A percentile compares a stretch with the other conserved stretches of the same genome.
Conservation (phyloP, 2,797 vertebrate species). For the Diplodus sargus region DNA sequence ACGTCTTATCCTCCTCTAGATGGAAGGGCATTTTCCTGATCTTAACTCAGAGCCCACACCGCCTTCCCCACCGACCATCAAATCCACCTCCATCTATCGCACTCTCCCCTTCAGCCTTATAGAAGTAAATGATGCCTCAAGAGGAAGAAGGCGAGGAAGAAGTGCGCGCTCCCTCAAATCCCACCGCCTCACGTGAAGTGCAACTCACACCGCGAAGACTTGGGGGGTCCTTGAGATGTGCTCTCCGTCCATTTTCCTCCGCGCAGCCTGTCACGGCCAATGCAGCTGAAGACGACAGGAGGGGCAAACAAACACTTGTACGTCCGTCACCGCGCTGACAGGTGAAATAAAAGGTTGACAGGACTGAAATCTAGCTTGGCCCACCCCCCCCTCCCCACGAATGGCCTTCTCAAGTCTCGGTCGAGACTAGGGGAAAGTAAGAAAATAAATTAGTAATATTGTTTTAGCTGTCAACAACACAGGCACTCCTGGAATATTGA, state of each 20-base stretch:
- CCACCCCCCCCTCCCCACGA: constrained; percentile 80
- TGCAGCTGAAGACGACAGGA: constrained; percentile 85
- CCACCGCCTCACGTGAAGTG: constrained; percentile 52
- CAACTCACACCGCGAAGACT: constrained; percentile 37
- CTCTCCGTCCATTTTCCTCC: constrained; percentile 75
- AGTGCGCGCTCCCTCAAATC: constrained; percentile 46
- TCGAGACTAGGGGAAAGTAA: constrained; percentile 87
- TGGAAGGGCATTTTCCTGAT: constrained; percentile 27
- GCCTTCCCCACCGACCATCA: neutral
- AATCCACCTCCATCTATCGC: constrained; percentile 37
- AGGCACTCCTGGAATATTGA: constrained; percentile 72
- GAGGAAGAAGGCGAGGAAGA: constrained; percentile 60
- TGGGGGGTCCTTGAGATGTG: constrained; percentile 61
- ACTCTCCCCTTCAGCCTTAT: constrained; percentile 54
- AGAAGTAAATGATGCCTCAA: constrained; percentile 79
- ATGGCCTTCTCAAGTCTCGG: constrained; percentile 76
- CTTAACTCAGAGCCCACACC: constrained; percentile 12
- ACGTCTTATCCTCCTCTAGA: constrained; percentile 39
- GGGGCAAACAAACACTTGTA: constrained; percentile 90
- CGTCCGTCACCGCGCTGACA: constrained; percentile 92
- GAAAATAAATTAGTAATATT: constrained; percentile 95
- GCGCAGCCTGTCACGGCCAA: constrained; percentile 89
- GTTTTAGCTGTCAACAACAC: constrained; percentile 88
- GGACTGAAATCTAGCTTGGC: constrained; percentile 84
- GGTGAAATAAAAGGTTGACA: constrained; percentile 91